A percentile compares a stretch with the other conserved stretches of the same genome.
phyloP scores from a whole-genome alignment of 2,797 vertebrate species.

The Sebastes miniatus region DNA sequence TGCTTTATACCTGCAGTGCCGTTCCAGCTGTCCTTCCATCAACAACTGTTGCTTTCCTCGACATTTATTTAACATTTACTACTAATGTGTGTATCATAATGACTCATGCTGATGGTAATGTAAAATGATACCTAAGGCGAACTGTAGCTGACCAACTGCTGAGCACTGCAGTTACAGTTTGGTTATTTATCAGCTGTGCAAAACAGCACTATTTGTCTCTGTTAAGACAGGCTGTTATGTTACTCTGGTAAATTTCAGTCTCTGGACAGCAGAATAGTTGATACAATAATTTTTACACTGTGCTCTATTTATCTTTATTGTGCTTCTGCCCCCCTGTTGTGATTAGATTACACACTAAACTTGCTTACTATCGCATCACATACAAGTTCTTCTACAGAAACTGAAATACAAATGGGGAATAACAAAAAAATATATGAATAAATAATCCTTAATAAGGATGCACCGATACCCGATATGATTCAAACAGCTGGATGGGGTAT shows the following conservation, averaged over 20 bases:
- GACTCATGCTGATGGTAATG: not conserved
- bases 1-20: conserved; percentile 5
- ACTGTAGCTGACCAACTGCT: not conserved
- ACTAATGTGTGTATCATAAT: not conserved
- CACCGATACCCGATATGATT: too few relatives aligned
- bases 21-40: conserved; percentile 23
- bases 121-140: not conserved
- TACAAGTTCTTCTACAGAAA: not conserved
- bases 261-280: not conserved
- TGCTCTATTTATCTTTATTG: not conserved
- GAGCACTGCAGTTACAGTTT: not conserved
- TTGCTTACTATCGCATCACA: not conserved
- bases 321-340: not conserved
- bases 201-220: not conserved
- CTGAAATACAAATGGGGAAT: not conserved
- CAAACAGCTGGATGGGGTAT: too few relatives aligned
- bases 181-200: not conserved
- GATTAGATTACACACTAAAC: not conserved
- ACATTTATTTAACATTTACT: not conserved
- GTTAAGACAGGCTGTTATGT: not conserved
- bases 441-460: not conserved
- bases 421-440: not conserved
- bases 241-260: conserved; percentile 1
- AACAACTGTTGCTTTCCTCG: not conserved
- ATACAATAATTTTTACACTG: not conserved